Evolutionary conservation across 1,140 invertebrate genomes (phyloP).

Genomic region (Dinothrombium tinctorium): DNA sequence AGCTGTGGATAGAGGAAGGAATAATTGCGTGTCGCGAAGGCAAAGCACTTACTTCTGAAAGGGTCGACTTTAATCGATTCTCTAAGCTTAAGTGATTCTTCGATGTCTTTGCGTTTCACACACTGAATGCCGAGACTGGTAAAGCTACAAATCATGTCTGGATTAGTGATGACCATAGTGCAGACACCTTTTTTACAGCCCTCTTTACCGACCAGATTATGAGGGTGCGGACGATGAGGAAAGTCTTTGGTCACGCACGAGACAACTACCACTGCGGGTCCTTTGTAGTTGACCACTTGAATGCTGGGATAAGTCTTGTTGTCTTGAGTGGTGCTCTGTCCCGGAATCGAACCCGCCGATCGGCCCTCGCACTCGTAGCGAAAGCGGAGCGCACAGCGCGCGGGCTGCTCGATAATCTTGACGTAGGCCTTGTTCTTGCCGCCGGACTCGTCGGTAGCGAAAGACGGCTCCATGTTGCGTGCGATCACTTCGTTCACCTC

Average conservation of each 20-base stretch:
- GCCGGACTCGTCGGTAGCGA: neutral
- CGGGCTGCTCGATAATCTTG: constrained; percentile 70
- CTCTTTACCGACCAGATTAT: constrained; percentile 83
- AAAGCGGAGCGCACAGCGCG: constrained; percentile 63
- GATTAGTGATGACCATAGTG: constrained; percentile 47
- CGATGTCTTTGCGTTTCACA: constrained; percentile 83
- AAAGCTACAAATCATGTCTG: constrained; percentile 29
- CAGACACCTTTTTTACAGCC: constrained; percentile 75
- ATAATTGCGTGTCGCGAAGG: constrained; percentile 32
- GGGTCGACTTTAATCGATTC: constrained; percentile 77
- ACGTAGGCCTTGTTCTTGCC: constrained; percentile 28
- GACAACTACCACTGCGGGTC: constrained; percentile 60
- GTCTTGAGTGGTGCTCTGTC: constrained; percentile 58
- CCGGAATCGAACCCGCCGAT: constrained; percentile 84
- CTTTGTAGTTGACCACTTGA: constrained; percentile 50
- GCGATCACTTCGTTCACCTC: too few species aligned
- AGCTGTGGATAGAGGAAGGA: constrained; percentile 31
- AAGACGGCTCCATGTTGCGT: too few species aligned
- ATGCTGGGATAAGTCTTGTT: constrained; percentile 82
- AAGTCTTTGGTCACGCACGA: constrained; percentile 69
- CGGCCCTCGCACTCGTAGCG: constrained; percentile 87
- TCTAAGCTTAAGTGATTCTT: constrained; percentile 48
- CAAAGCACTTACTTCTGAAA: constrained; percentile 49
- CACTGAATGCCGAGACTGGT: constrained; percentile 87
- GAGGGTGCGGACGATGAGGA: constrained; percentile 69